Evolutionary conservation across 2,797 vertebrate genomes (phyloP).

Genomic region (Amazona finschi): DNA sequence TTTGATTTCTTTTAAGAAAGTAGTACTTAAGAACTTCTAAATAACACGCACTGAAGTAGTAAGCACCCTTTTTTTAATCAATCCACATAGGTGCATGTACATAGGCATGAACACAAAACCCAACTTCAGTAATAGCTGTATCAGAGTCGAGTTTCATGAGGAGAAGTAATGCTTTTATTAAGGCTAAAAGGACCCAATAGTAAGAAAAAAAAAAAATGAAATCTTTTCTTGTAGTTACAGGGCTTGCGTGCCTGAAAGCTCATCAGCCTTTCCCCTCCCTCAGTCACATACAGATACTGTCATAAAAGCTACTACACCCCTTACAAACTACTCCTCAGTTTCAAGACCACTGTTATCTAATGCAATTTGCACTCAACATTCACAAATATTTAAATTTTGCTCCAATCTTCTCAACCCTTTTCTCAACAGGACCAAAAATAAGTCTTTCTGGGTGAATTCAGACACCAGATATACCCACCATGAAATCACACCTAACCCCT

Average conservation of each 20-base stretch:
- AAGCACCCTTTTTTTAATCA: neutral
- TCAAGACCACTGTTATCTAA: neutral
- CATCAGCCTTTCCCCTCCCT: neutral
- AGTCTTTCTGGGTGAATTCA: constrained; percentile 40
- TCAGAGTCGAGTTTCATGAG: neutral
- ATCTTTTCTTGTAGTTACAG: constrained; percentile 7
- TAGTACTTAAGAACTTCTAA: neutral
- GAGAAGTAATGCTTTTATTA: neutral
- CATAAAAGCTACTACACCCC: neutral
- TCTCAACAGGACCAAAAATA: constrained; percentile 24
- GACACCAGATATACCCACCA: constrained; percentile 9
- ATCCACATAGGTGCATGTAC: neutral
- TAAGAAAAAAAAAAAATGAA: neutral
- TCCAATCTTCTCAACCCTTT: neutral
- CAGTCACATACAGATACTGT: neutral
- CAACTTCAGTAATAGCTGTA: neutral
- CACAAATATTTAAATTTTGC: neutral
- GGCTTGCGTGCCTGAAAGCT: neutral
- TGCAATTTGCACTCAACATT: neutral
- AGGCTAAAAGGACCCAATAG: neutral
- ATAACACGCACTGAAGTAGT: neutral
- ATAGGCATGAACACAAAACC: neutral
- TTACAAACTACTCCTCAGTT: neutral
- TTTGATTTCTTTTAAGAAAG: neutral
- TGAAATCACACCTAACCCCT: constrained; percentile 3